Evolutionary conservation across 2,888 invertebrate species (phyloP), one percentile per base, ranked within the genome.

Genomic region (Cyrtodaria siliqua): DNA sequence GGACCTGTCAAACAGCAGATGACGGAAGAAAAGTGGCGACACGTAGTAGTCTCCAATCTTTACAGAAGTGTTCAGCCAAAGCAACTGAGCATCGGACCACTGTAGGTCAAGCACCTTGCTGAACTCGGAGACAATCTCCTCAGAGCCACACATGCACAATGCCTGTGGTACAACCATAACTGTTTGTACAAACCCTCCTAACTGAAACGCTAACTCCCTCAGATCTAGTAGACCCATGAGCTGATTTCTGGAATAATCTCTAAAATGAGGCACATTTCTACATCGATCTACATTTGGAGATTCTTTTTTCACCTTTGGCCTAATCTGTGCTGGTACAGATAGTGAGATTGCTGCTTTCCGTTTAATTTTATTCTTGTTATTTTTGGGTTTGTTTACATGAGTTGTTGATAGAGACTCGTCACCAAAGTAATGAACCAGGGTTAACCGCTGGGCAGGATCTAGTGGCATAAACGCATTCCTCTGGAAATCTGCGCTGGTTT

Each of bases 381-480:
- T 24, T 27, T 52, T 38, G 4, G 53, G 63, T 20, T 20, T 53
- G 40, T 44, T 38, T 12, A 38, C 33, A 53, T 60, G 27, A 12
- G 60, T 44, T 47, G 38, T 24, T n/a, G 63, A 63, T 26, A 63
- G 42, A 14, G 63, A 53, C 16, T 63, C 47, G 27, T 63, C 63
- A 16, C 63, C 63, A 16, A 53, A n/a, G 26, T 63, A 63, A 26
- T 63, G 63, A 14, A 63, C 53, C 18, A 63, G 42, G 8, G 53
- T 53, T n/a, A 53, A 26, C 14, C 33, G 52, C 9, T 18, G 8
- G 23, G 24, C 26, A 12, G 40, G 42, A 29, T 63, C 53, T 2
- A 63, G 38, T 8, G 63, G 63, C 14, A 42, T 23, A 20, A 42
- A 63, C 1, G 63, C 52, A 16, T 40, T 53, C 20, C 63, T 20